Evolutionary conservation across 1,140 invertebrate genomes (phyloP), one percentile per base, ranked within the genome.

Genomic region (Dendroctonus valens): DNA sequence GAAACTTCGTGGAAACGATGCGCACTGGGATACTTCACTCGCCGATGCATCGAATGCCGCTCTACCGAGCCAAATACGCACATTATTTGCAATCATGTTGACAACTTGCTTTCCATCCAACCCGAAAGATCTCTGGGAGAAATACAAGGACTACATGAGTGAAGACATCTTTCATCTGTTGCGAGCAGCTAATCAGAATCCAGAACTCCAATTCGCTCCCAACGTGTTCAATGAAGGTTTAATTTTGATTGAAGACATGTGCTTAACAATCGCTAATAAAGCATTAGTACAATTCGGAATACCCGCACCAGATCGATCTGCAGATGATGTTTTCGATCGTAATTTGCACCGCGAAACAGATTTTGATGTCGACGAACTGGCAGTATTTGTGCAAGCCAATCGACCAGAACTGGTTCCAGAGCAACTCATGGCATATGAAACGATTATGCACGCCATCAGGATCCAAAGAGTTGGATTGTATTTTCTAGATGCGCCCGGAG

Each of bases 61-160:
- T 65, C 53, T 46, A 72, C 75, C 77, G 70, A 62, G 73, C 14
- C 73, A 81, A 74, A 77, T 83, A 61, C 74, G 77, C 46, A 72
- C 71, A 68, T 76, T 80, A 71, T 80, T 82, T 73, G 74, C 75
- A 41, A 78, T 79, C 64, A 71, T 60, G 64, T 72, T 68, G 38
- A 44, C 67, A 9, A 65, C 67, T 54, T 70, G 62, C 52, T 69
- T 65, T 59, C 67, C 67, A 59, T 69, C 67, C 9, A 57, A 66
- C 40, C 55, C 70, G 64, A 26, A 15, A 58, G 37, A 64, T 6
- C 41, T 72, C 38, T 74, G 68, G 70, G 49, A 73, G 37, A 79
- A 75, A 68, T 79, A 78, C 68, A 80, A 76, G 55, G 76, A 78
- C 73, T 41, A 70, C 65, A 79, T 80, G 74, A 71, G 67, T 52